phyloP scores from a whole-genome alignment of 2,888 invertebrate genomes.

The Melieria crassipennis region DNA sequence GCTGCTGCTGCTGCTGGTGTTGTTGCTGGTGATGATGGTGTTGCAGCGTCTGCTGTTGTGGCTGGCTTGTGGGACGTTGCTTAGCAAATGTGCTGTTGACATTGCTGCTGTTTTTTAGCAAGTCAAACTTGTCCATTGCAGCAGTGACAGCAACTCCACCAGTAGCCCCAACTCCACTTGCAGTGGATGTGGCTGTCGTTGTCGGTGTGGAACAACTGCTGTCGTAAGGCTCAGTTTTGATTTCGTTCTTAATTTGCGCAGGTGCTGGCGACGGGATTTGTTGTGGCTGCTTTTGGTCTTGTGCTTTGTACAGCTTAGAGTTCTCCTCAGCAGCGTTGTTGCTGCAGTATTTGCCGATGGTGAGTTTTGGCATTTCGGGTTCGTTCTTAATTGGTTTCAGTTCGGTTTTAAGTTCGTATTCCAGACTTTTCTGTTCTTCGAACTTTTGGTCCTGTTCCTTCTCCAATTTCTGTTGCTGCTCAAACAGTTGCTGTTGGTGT shows the following conservation, averaged over 20 bases:
- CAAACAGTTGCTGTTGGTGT: conserved; percentile 33
- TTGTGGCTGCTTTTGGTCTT: background rate
- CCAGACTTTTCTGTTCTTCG: background rate
- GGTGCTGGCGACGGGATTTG: conserved; percentile 24
- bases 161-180: conserved; percentile 6
- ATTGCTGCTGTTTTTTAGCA: conserved; percentile 52
- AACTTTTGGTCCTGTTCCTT: conserved; percentile 8
- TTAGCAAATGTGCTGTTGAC: conserved; percentile 32
- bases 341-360: background rate
- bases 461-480: conserved; percentile 33
- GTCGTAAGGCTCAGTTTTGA: conserved; percentile 56
- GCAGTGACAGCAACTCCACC: conserved; percentile 19
- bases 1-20: conserved; percentile 11
- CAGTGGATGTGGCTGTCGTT: conserved; percentile 26
- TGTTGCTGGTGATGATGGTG: conserved; percentile 10
- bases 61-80: conserved; percentile 17
- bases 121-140: conserved; percentile 56
- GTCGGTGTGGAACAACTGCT: conserved; percentile 24
- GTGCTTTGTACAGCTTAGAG: no score
- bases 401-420: conserved; percentile 21
- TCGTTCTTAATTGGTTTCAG: conserved; percentile 40
- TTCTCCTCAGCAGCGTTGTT: no score
- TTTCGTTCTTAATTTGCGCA: conserved; percentile 54
- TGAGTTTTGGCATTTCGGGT: background rate
- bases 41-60: conserved; percentile 4